Evolutionary conservation across 1,140 invertebrate genomes (phyloP), one percentile per base, ranked within the genome.

Genomic region (Papilio dardanus): DNA sequence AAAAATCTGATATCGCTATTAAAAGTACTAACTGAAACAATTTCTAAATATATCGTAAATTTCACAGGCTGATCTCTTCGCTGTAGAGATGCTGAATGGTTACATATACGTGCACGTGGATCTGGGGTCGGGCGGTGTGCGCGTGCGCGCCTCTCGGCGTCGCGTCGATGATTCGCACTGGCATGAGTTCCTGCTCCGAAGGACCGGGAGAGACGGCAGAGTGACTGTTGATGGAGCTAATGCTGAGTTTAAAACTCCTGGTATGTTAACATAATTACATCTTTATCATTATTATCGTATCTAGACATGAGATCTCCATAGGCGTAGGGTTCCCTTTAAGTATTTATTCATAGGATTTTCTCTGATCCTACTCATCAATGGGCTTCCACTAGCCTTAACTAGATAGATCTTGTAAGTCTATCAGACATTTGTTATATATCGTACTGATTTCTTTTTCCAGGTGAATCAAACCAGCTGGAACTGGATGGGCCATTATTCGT

Each of bases 61-160:
- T 90, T 87, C 16, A 46, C 94, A 98, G 96, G 95, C 96, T 65
- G 98, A 99, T 89, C 95, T 99, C 62, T 98, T 99, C 87, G 98
- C 98, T 10, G 96, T 99, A 79, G 99, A 99, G 92, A 94, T 99
- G 77, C 95, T 99, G 46, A 97, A 98, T 78, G 98, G 98, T 0
- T 97, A 99, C 86, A 95, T 99, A 67, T 99, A 98, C 89, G 95
- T 99, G 16, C 97, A 99, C 79, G 93, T 98, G 73, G 97, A 99
- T 89, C 94, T 99, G 19, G 98, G 98, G 0, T 98, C 97, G n/a
- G 98, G 98, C 0, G 95, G 97, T 0, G 95, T 97, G 0, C 97
- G 98, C 85, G 96, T 98, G 14, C 95, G 97, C 82, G 96, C 97
- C 0, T 98, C 97, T 0, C 94, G 96, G 54, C 92, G 96, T 65